Base-by-base conservation (phyloP, 2,113 vertebrate genomes). In the Telmatochromis brichardi region DNA sequence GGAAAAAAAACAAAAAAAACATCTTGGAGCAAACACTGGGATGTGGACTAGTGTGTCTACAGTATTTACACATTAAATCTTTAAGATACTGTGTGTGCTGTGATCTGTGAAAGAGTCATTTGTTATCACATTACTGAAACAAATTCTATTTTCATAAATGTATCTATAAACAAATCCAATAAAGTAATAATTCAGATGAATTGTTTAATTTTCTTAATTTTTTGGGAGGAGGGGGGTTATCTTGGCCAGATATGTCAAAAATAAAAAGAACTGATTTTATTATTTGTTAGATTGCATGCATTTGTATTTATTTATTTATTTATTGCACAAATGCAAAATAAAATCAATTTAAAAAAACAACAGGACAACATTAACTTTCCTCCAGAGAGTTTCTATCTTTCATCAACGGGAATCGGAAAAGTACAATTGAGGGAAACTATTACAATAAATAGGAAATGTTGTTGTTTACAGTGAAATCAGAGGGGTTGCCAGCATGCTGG, bases 371-470 rank as follows among this genome's bases (percentile, higher is more conserved):
- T 92, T 94, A 89, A 96, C 95, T 92, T 93, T 79, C 85, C 95
- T 90, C 93, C 7, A 83, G 91, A 94, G 93, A 95, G 91, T 89
- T 93, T 92, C 50, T 65, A 82, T 57, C 81, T 91, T 65, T 88
- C 58, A 90, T 76, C 51, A 6, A 50, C 79, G 65, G 51, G 31
- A 9, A 50, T 80, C 54, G 9, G 40, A 81, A 31, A 12, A 57
- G 51, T 55, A 96, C 95, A 96, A 96, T 95, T 54, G 88, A n/a
- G 71, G 95, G 96, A 96, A 96, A 93, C 90, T 21, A 58, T 82
- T 87, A 42, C 7, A 1, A 73, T 93, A 81, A 73, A 84, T 90
- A 82, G 92, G 94, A 96, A 91, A 92, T 90, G 79, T 93, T 92
- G 90, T 94, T 96, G 92, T 96, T 96, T 95, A 90, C 55, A 53